Evolutionary conservation across 1,140 invertebrate species (phyloP).

Genomic region (Batillaria attramentaria): DNA sequence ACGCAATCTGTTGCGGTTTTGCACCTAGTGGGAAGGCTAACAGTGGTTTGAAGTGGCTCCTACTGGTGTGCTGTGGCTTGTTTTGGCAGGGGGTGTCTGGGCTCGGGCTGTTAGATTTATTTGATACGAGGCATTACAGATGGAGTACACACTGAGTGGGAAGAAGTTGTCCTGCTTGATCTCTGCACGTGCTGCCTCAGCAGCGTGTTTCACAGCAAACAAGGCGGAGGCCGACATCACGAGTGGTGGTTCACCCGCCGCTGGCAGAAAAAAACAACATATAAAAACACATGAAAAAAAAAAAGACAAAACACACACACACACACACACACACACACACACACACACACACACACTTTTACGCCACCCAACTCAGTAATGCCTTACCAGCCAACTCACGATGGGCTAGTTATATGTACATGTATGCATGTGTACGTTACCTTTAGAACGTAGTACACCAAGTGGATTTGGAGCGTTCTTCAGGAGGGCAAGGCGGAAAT

Average conservation of each 20-base stretch:
- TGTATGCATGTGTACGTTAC: too few species aligned
- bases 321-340: too few species aligned
- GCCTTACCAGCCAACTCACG: too few species aligned
- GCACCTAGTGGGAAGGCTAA: not conserved
- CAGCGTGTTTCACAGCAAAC: constrained; percentile 64
- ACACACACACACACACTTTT: too few species aligned
- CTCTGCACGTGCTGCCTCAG: constrained; percentile 60
- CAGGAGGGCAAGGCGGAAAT: constrained; percentile 83
- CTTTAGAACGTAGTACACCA: constrained; percentile 85
- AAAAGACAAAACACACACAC: too few species aligned
- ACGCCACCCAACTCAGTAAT: too few species aligned
- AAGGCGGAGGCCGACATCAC: constrained; percentile 63
- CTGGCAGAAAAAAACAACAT: too few species aligned
- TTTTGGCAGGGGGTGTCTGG: too few species aligned
- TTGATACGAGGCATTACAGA: not conserved
- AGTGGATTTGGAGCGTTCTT: constrained; percentile 79
- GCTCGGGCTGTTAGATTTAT: not conserved
- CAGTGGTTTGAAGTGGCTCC: not conserved
- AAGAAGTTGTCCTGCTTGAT: constrained; percentile 54
- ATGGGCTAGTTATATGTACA: too few species aligned
- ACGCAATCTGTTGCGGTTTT: not conserved
- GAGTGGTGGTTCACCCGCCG: constrained; percentile 69
- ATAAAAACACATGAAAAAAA: too few species aligned
- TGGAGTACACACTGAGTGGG: constrained; percentile 42
- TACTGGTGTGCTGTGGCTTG: too few species aligned